Percentiles rank a stretch among this genome's conserved stretches.
Conservation (phyloP, 2,113 vertebrate genomes). For the Synchiropus splendidus region DNA sequence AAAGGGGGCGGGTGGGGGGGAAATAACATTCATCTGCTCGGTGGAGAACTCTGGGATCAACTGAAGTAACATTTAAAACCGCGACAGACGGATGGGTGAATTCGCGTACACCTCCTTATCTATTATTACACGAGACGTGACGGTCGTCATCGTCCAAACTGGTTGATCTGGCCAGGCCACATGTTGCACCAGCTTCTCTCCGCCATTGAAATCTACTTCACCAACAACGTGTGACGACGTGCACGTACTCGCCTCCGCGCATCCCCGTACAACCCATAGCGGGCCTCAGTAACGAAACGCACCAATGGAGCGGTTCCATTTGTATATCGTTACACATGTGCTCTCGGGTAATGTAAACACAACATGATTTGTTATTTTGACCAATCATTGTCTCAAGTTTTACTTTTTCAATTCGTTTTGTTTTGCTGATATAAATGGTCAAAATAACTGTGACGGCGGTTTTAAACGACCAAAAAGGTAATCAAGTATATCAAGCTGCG, state of each 20-base stretch:
- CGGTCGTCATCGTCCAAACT: not conserved
- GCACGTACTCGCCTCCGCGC: slow-evolving; percentile 22
- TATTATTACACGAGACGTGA: not conserved
- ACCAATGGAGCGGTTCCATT: slow-evolving; percentile 16
- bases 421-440: too few species aligned
- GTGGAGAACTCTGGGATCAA: too few species aligned
- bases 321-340: not conserved
- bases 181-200: not conserved
- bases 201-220: not conserved
- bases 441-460: too few species aligned
- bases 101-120: too few species aligned
- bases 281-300: slow-evolving; percentile 23
- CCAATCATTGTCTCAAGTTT: too few species aligned
- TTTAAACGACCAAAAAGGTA: not conserved
- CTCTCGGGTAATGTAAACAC: not conserved
- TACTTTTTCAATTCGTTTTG: too few species aligned
- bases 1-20: too few species aligned
- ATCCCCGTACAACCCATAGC: slow-evolving; percentile 1
- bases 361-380: too few species aligned
- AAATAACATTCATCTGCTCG: too few species aligned
- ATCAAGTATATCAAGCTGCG: too few species aligned
- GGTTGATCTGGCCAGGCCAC: slow-evolving; percentile 16
- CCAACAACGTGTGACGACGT: slow-evolving; percentile 10
- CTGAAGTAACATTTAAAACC: too few species aligned
- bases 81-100: too few species aligned